Percentiles rank a stretch among this genome's conserved stretches.
These are phyloP conservation scores for Eubucco bourcierii DNA, from an alignment of 2,113 vertebrate genomes.

Conservation along the genomic window DNA sequence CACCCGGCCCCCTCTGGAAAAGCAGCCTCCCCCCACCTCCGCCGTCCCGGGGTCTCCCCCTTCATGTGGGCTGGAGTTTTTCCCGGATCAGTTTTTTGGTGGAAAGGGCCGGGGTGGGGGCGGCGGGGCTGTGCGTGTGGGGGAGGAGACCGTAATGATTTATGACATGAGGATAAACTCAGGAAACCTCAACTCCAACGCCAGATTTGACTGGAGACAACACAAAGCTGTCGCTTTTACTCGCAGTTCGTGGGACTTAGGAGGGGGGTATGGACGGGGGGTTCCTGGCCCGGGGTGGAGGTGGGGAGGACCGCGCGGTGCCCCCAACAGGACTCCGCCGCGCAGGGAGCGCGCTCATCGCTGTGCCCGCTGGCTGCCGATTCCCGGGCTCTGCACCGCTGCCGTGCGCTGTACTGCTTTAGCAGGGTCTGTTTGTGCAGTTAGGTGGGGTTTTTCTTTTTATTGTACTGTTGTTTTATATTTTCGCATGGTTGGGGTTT, in stretches of 20 bases:
- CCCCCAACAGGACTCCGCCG: background rate
- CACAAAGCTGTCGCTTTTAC: slow-evolving; percentile 3
- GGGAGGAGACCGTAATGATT: slow-evolving; percentile 34
- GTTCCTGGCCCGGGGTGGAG: background rate
- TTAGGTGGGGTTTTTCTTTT: background rate
- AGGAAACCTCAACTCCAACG: slow-evolving; percentile 33
- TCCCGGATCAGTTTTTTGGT: slow-evolving; percentile 18
- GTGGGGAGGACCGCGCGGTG: background rate
- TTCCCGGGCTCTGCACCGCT: background rate
- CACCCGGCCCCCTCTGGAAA: background rate
- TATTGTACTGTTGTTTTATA: background rate
- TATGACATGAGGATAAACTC: slow-evolving; percentile 49
- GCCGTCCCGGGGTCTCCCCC: background rate
- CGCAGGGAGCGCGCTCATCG: background rate
- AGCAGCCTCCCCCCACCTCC: background rate
- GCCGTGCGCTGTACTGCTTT: background rate
- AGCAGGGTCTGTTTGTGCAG: background rate
- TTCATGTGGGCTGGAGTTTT: slow-evolving; percentile 68
- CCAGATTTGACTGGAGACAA: slow-evolving; percentile 34
- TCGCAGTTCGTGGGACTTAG: background rate
- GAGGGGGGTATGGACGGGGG: background rate
- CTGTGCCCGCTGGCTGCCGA: background rate
- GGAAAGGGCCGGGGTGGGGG: background rate
- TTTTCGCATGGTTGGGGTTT: background rate
- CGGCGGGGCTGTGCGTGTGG: background rate